A percentile compares a stretch with the other conserved stretches of the same genome.
Conservation (phyloP, 2,113 vertebrate species). For the Pelecanoides urinatrix region DNA sequence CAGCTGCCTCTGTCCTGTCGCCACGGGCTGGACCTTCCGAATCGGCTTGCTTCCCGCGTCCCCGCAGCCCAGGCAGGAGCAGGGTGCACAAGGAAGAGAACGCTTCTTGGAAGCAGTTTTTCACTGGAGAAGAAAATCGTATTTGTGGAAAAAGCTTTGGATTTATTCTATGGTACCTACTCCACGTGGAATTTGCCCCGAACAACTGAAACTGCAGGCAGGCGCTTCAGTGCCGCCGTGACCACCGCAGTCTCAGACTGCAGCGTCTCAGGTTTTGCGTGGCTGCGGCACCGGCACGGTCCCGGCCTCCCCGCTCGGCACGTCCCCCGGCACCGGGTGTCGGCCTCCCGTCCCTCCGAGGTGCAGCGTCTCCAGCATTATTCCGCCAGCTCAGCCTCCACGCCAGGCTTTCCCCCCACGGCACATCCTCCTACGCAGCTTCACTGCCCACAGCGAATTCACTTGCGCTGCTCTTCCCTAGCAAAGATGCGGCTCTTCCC, state of each 20-base stretch:
- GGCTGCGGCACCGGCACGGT: background rate
- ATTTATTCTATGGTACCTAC: background rate
- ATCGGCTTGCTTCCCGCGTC: background rate
- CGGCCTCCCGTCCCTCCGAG: background rate
- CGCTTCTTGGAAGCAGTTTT: background rate
- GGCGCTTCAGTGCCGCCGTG: fast-evolving
- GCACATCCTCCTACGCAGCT: background rate
- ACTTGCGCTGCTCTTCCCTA: background rate
- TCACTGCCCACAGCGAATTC: background rate
- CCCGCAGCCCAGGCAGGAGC: background rate
- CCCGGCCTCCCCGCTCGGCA: background rate
- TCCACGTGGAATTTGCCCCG: fast-evolving
- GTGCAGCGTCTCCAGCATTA: background rate
- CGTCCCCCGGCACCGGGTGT: background rate
- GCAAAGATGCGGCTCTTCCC: background rate
- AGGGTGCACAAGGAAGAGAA: background rate
- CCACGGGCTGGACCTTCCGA: fast-evolving
- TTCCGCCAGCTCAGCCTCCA: background rate
- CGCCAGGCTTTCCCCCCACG: fast-evolving
- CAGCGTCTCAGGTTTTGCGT: background rate
- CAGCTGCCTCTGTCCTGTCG: no score
- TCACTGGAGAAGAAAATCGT: background rate
- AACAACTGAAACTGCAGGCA: no score
- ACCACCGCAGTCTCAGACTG: fast-evolving
- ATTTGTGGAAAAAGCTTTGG: background rate